Evolutionary conservation across 2,888 invertebrate species (phyloP).

Genomic region (Eupithecia pulchellata): DNA sequence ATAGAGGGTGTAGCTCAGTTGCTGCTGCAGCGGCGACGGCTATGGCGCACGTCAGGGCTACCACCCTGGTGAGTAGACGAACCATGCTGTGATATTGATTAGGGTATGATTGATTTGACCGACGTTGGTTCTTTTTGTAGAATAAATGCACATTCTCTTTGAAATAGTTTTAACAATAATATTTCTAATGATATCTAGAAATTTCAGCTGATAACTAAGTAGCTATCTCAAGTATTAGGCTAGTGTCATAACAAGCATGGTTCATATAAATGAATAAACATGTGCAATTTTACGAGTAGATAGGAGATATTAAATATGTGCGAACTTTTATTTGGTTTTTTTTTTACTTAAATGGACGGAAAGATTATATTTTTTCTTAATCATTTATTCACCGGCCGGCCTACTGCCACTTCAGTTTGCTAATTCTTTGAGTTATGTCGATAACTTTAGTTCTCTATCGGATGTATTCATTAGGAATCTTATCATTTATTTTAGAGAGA

Average conservation of each 20-base stretch:
- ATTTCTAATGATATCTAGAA: background rate
- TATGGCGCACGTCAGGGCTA: background rate
- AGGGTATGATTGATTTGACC: background rate
- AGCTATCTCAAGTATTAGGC: background rate
- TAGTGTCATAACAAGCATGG: background rate
- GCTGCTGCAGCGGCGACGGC: background rate
- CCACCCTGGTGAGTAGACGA: background rate
- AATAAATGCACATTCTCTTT: background rate
- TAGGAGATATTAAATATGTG: too few species aligned
- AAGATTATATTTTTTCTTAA: too few species aligned
- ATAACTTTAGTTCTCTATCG: too few species aligned
- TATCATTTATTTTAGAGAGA: too few species aligned
- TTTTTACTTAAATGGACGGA: too few species aligned
- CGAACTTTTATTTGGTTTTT: too few species aligned
- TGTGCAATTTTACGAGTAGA: too few species aligned
- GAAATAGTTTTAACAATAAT: background rate
- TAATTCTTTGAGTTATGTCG: too few species aligned
- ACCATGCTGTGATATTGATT: background rate
- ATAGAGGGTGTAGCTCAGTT: constrained; percentile 2
- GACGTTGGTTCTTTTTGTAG: background rate
- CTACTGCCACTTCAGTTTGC: too few species aligned
- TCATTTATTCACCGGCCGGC: too few species aligned
- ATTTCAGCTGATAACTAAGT: background rate
- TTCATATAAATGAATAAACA: background rate
- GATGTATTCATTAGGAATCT: too few species aligned